A percentile compares a stretch with the other conserved stretches of the same genome.
phyloP scores from a whole-genome alignment of 2,888 invertebrate genomes.

The Hipparchia sbordonii region DNA sequence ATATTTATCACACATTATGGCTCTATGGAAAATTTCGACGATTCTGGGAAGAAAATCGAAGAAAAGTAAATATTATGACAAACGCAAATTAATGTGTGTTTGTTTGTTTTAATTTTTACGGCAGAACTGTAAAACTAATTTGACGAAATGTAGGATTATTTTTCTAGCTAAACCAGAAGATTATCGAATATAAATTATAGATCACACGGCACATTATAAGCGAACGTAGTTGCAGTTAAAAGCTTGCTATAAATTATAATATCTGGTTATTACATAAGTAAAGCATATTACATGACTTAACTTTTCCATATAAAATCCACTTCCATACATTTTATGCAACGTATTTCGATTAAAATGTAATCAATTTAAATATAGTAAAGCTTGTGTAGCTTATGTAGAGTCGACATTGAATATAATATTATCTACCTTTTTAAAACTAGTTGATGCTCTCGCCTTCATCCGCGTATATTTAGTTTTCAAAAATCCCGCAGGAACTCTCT shows the following conservation, averaged over 20 bases:
- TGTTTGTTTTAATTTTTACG: no score
- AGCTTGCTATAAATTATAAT: not conserved
- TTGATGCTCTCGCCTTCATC: no score
- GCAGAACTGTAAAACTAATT: no score
- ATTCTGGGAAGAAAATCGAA: not conserved
- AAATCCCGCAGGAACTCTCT: no score
- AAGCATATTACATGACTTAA: conserved; percentile 1
- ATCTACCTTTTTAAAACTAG: no score
- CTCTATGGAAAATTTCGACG: conserved; percentile 6
- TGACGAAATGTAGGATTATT: no score
- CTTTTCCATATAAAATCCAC: not conserved
- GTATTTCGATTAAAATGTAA: not conserved
- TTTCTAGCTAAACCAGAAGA: no score
- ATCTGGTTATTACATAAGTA: not conserved
- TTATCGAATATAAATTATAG: no score
- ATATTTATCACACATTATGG: conserved; percentile 10
- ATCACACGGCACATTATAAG: no score
- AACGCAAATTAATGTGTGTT: no score
- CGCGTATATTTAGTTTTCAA: no score
- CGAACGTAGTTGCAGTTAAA: not conserved
- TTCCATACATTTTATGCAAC: not conserved
- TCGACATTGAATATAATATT: not conserved
- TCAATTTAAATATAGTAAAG: conserved; percentile 2
- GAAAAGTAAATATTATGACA: no score
- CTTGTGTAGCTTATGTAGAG: not conserved